Percentiles rank a stretch among this genome's conserved stretches.
Evolutionary conservation across 1,140 invertebrate genomes (phyloP).

Genomic region (Drosophila lacertosa): DNA sequence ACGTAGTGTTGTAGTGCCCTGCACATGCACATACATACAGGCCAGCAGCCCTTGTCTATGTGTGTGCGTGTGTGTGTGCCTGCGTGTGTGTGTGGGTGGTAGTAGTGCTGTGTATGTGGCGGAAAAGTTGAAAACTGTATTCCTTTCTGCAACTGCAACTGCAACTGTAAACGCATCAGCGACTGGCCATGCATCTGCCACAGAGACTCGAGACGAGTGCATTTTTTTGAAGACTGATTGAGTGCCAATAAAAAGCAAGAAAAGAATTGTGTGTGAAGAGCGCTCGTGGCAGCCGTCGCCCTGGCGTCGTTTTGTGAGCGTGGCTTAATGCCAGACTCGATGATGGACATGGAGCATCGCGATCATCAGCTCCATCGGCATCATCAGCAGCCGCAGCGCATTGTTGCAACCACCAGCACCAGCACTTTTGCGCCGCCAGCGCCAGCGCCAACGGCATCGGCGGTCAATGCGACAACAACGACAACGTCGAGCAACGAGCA

Average conservation of each 20-base stretch:
- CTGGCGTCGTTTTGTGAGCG: conserved; percentile 77
- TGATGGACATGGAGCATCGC: conserved; percentile 78
- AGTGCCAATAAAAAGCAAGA: no score
- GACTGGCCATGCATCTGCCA: conserved; percentile 5
- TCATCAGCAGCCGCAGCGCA: conserved; percentile 50
- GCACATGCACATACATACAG: not conserved
- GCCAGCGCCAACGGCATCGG: conserved; percentile 37
- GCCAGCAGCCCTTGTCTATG: not conserved
- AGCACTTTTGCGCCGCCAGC: conserved; percentile 66
- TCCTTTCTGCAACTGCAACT: not conserved
- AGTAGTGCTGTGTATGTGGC: not conserved
- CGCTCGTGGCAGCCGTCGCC: no score
- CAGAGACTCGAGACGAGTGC: not conserved
- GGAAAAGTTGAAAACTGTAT: conserved; percentile 6
- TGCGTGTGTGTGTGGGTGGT: conserved; percentile 10
- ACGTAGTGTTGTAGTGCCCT: conserved; percentile 42
- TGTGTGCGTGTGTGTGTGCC: conserved; percentile 12
- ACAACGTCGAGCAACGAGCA: conserved; percentile 6
- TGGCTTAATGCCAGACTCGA: conserved; percentile 74
- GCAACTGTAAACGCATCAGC: no score
- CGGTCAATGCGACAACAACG: not conserved
- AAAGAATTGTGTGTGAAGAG: no score
- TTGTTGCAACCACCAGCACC: conserved; percentile 46
- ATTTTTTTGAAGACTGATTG: conserved; percentile 25
- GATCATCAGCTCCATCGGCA: conserved; percentile 72